Conservation (phyloP, 2,888 invertebrate genomes). For the Ptychoptera albimana region DNA sequence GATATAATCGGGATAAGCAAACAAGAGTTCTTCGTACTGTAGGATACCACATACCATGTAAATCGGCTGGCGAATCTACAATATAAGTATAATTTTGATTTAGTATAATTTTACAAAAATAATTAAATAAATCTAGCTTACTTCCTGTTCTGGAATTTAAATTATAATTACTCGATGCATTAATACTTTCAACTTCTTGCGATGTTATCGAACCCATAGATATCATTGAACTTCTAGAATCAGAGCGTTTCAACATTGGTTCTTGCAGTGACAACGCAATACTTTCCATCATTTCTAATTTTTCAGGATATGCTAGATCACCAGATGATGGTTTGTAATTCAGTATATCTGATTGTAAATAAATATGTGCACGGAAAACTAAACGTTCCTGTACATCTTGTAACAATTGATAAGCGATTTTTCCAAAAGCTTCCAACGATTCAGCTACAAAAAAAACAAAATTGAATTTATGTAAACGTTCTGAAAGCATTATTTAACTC, state of each 20-base stretch:
- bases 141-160: slow-evolving; percentile 33
- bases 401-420: slow-evolving; percentile 62
- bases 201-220: slow-evolving; percentile 52
- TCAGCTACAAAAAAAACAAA: slow-evolving; percentile 33
- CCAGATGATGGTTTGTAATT: slow-evolving; percentile 81
- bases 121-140: slow-evolving; percentile 13
- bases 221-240: slow-evolving; percentile 49
- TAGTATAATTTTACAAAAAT: neutral
- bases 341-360: slow-evolving; percentile 80
- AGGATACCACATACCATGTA: slow-evolving; percentile 99
- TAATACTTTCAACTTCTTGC: slow-evolving; percentile 54
- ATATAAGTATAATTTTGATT: too few species aligned
- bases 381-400: slow-evolving; percentile 93
- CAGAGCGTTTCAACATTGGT: slow-evolving; percentile 39
- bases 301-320: slow-evolving; percentile 95
- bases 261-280: slow-evolving; percentile 48
- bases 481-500: slow-evolving; percentile 21
- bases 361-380: slow-evolving; percentile 89
- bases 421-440: slow-evolving; percentile 60
- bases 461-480: slow-evolving; percentile 3
- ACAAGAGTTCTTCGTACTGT: slow-evolving; percentile 89
- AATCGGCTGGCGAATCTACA: slow-evolving; percentile 73
- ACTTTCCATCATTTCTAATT: slow-evolving; percentile 93
- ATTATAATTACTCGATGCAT: slow-evolving; percentile 17
- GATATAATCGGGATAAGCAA: slow-evolving; percentile 72